Evolutionary conservation across 1,140 invertebrate species (phyloP).

Genomic region (Drosophila trapezifrons): DNA sequence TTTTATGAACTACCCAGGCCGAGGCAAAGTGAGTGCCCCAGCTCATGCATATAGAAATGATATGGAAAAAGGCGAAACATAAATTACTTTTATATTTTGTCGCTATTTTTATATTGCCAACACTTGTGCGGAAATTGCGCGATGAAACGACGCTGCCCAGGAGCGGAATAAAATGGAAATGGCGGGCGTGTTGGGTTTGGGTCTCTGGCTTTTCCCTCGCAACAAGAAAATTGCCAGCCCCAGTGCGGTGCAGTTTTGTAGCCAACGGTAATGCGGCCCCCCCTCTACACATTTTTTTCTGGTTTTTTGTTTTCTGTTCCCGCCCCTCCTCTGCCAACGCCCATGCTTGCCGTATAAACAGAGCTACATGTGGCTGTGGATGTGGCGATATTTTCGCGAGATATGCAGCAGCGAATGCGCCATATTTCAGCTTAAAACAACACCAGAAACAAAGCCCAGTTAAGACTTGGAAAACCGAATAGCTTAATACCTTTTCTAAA

Average conservation of each 20-base stretch:
- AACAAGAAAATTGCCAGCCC: conserved; percentile 70
- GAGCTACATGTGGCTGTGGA: conserved; percentile 24
- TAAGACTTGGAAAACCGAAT: neutral
- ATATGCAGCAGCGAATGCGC: conserved; percentile 57
- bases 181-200: conserved; percentile 6
- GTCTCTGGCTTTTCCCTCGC: conserved; percentile 1
- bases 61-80: conserved; percentile 76
- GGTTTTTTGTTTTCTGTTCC: neutral
- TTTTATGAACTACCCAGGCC: conserved; percentile 60
- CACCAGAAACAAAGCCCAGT: conserved; percentile 4
- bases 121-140: conserved; percentile 81
- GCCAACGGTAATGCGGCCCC: conserved; percentile 62
- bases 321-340: neutral
- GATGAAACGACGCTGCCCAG: conserved; percentile 67
- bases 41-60: conserved; percentile 66
- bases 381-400: conserved; percentile 67
- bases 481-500: too few species aligned
- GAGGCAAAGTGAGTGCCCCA: conserved; percentile 7
- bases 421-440: conserved; percentile 66
- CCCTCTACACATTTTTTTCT: neutral
- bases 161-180: conserved; percentile 53
- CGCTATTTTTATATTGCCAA: conserved; percentile 83
- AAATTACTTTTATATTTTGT: conserved; percentile 83
- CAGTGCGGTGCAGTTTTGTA: conserved; percentile 55
- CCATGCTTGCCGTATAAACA: conserved; percentile 11